A percentile compares a stretch with the other conserved stretches of the same genome.
phyloP scores from a whole-genome alignment of 2,113 vertebrate genomes.

The Suricata suricatta region DNA sequence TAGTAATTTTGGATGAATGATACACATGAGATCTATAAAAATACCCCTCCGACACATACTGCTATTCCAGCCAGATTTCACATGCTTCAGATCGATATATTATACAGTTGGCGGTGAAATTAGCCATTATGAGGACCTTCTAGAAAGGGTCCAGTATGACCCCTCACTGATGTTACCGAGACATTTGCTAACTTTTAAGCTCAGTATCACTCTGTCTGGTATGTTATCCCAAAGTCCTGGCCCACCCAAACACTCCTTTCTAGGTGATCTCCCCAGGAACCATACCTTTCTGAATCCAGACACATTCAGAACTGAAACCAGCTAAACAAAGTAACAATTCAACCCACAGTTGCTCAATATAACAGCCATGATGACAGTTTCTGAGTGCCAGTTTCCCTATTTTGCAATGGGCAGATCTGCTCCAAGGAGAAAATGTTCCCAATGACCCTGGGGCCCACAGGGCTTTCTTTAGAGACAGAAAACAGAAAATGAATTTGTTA shows the following conservation, averaged over 20 bases:
- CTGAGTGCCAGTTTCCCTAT: constrained; percentile 76
- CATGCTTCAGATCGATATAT: neutral
- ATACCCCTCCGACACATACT: neutral
- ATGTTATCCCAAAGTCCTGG: neutral
- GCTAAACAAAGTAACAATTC: constrained; percentile 76
- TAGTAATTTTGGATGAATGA: constrained; percentile 38
- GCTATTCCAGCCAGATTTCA: neutral
- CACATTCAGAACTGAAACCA: constrained; percentile 25
- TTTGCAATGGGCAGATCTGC: constrained; percentile 69
- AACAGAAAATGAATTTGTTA: constrained; percentile 76
- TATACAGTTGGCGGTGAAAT: neutral
- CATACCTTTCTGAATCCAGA: constrained; percentile 33
- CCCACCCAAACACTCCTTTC: neutral
- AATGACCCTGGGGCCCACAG: constrained; percentile 74
- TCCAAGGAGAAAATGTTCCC: constrained; percentile 75
- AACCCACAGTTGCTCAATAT: constrained; percentile 71
- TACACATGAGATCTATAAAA: constrained; percentile 32
- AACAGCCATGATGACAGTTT: constrained; percentile 69
- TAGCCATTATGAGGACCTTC: neutral
- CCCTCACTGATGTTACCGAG: neutral
- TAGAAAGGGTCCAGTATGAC: neutral
- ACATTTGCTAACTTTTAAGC: neutral
- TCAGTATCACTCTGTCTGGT: neutral
- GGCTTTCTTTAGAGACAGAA: constrained; percentile 75
- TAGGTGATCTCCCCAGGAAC: constrained; percentile 8